Conservation (phyloP, 2,113 vertebrate species). For the Corythoichthys haematopterus region DNA sequence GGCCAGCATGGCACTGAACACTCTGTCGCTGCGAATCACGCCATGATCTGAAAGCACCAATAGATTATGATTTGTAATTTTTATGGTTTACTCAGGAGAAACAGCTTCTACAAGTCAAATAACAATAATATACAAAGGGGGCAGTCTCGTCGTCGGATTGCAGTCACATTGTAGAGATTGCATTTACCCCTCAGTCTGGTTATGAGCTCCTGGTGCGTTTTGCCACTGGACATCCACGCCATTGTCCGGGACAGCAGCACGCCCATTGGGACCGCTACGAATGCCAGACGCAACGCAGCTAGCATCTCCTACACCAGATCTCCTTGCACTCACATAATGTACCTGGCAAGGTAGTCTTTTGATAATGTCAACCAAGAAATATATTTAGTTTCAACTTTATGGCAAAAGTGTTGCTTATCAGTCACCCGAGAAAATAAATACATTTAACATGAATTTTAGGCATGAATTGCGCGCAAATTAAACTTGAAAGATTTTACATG, state of each 20-base stretch:
- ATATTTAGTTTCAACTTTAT: too few relatives aligned
- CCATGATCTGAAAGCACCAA: conserved; percentile 76
- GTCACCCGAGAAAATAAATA: background rate
- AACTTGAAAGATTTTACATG: background rate
- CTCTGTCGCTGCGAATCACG: conserved; percentile 78
- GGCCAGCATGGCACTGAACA: conserved; percentile 78
- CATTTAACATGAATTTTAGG: background rate
- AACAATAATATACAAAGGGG: too few relatives aligned
- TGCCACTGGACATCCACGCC: conserved; percentile 87
- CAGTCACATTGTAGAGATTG: background rate
- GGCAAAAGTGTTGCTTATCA: background rate
- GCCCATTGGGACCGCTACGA: conserved; percentile 78
- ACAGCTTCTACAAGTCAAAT: background rate
- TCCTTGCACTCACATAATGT: conserved; percentile 32
- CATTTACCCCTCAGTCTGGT: conserved; percentile 78
- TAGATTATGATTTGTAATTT: background rate
- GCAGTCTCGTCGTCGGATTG: too few relatives aligned
- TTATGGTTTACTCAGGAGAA: background rate
- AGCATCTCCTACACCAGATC: conserved; percentile 71
- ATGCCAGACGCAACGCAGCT: conserved; percentile 44
- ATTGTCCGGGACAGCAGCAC: conserved; percentile 81
- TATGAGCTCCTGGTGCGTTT: conserved; percentile 80
- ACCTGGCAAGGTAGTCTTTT: background rate
- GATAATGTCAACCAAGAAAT: too few relatives aligned
- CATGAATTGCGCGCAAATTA: background rate